Evolutionary conservation across 2,797 vertebrate species (phyloP).

Genomic region (Acanthornis magna): DNA sequence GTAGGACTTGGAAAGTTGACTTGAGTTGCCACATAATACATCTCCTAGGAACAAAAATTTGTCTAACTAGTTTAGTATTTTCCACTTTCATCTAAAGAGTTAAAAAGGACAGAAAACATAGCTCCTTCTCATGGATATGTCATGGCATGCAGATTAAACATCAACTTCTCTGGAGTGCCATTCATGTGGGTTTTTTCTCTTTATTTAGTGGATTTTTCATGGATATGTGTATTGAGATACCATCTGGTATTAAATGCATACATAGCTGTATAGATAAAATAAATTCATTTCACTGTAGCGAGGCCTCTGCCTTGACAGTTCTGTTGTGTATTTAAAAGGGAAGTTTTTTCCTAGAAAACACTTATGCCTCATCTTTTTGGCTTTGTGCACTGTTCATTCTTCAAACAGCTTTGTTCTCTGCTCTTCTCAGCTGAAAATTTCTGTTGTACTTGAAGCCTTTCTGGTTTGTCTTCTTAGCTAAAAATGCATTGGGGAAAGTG

Average conservation of each 20-base stretch:
- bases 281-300: neutral
- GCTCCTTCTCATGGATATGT: neutral
- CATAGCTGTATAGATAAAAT: constrained; percentile 77
- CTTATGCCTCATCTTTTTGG: neutral
- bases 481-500: neutral
- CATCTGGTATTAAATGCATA: constrained; percentile 75
- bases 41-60: neutral
- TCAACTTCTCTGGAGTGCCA: neutral
- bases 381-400: neutral
- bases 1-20: neutral
- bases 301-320: neutral
- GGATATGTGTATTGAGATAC: constrained; percentile 84
- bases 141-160: neutral
- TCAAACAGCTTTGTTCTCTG: neutral
- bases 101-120: neutral
- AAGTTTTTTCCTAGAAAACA: neutral
- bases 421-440: neutral
- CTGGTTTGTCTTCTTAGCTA: neutral
- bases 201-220: constrained; percentile 78
- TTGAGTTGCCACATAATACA: neutral
- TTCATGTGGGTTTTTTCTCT: neutral
- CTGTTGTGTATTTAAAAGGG: neutral
- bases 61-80: neutral
- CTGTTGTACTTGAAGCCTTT: neutral
- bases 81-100: neutral